A percentile compares a stretch with the other conserved stretches of the same genome.
phyloP scores from a whole-genome alignment of 2,113 vertebrate genomes.

The Naja naja region DNA sequence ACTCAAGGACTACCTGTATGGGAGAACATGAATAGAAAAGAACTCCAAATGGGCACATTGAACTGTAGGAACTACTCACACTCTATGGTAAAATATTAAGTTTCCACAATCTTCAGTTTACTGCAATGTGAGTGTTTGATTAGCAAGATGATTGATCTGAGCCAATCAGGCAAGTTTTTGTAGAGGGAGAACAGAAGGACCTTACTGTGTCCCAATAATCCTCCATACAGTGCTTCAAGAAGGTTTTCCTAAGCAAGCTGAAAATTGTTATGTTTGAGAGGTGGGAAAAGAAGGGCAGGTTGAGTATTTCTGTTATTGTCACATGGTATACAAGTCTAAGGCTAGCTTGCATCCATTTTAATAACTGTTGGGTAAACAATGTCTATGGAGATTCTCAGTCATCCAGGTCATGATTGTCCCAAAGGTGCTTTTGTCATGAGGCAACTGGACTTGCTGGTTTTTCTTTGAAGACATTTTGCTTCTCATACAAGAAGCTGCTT shows the following conservation, averaged over 20 bases:
- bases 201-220: not conserved
- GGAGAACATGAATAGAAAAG: not conserved
- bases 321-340: not conserved
- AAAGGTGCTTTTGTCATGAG: too few relatives aligned
- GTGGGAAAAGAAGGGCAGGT: not conserved
- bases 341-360: not conserved
- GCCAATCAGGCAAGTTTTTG: not conserved
- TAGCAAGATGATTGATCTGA: not conserved
- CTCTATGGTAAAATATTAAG: not conserved
- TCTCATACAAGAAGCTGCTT: too few relatives aligned
- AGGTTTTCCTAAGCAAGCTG: not conserved
- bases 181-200: not conserved
- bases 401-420: too few relatives aligned
- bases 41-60: not conserved
- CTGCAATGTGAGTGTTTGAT: not conserved
- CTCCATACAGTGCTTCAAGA: not conserved
- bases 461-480: too few relatives aligned
- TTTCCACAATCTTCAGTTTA: not conserved
- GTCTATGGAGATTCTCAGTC: too few relatives aligned
- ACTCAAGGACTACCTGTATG: not conserved
- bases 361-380: not conserved
- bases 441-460: too few relatives aligned
- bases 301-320: not conserved
- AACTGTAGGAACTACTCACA: not conserved
- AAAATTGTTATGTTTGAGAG: not conserved